Conservation (phyloP, 2,888 invertebrate species). For the Drosophila mimetica region DNA sequence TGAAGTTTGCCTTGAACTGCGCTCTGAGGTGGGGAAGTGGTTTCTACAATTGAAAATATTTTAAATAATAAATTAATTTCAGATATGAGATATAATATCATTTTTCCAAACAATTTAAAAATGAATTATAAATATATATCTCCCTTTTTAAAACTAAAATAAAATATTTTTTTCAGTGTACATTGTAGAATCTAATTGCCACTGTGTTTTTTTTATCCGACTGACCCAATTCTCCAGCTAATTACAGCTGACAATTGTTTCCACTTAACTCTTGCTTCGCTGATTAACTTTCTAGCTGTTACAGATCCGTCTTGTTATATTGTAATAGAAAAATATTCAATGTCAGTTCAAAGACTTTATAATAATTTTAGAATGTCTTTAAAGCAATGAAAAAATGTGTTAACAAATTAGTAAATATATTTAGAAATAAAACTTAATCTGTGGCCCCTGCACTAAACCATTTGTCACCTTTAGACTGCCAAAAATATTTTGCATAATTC, state of each 20-base stretch:
- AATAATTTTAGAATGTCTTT: background rate
- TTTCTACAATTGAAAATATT: background rate
- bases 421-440: background rate
- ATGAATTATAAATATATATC: background rate
- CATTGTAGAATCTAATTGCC: background rate
- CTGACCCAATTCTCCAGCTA: slow-evolving; percentile 1
- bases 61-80: no score
- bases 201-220: background rate
- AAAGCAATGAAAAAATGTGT: background rate
- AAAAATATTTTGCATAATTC: slow-evolving; percentile 23
- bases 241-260: slow-evolving; percentile 9
- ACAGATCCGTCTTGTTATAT: background rate
- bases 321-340: background rate
- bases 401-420: background rate
- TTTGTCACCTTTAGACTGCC: slow-evolving; percentile 5
- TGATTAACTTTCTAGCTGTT: slow-evolving; percentile 21
- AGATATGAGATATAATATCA: no score
- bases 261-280: slow-evolving; percentile 3
- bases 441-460: background rate
- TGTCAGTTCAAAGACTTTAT: background rate
- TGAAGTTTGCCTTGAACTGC: slow-evolving; percentile 33
- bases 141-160: background rate
- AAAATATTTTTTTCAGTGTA: background rate
- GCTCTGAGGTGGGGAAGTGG: background rate
- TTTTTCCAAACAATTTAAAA: no score